A percentile compares a stretch with the other conserved stretches of the same genome.
Conservation (phyloP, 1,140 invertebrate genomes). For the Drosophila mayri region DNA sequence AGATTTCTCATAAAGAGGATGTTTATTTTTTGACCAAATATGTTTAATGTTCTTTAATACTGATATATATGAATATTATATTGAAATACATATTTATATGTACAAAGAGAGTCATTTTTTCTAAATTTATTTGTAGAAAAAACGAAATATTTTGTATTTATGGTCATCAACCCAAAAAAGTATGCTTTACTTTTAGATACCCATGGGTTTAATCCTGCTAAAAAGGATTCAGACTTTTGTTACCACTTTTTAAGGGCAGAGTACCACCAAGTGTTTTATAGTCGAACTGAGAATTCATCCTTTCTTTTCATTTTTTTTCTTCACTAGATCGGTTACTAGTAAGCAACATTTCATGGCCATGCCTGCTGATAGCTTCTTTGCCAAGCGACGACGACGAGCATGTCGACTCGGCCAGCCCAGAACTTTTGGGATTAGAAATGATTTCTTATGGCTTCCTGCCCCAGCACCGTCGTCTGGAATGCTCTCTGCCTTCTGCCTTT, state of each 20-base stretch:
- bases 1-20: background rate
- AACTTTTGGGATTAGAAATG: slow-evolving; percentile 82
- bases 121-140: background rate
- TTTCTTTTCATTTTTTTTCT: slow-evolving; percentile 1
- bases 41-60: background rate
- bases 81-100: background rate
- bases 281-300: background rate
- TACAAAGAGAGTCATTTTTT: background rate
- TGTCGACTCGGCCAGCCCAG: slow-evolving; percentile 46
- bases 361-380: slow-evolving; percentile 66
- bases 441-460: slow-evolving; percentile 71
- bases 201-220: background rate
- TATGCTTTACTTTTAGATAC: background rate
- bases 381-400: slow-evolving; percentile 29
- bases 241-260: background rate
- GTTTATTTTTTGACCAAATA: background rate
- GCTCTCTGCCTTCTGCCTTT: slow-evolving; percentile 66
- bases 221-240: background rate
- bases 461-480: slow-evolving; percentile 33
- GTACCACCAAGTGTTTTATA: slow-evolving; percentile 2
- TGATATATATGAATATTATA: background rate
- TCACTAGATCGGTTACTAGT: slow-evolving; percentile 57
- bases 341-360: slow-evolving; percentile 51
- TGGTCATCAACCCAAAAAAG: background rate
- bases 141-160: background rate